These are phyloP conservation scores for Fregata magnificens DNA, from an alignment of 2,113 vertebrate species.

Conservation along the genomic window DNA sequence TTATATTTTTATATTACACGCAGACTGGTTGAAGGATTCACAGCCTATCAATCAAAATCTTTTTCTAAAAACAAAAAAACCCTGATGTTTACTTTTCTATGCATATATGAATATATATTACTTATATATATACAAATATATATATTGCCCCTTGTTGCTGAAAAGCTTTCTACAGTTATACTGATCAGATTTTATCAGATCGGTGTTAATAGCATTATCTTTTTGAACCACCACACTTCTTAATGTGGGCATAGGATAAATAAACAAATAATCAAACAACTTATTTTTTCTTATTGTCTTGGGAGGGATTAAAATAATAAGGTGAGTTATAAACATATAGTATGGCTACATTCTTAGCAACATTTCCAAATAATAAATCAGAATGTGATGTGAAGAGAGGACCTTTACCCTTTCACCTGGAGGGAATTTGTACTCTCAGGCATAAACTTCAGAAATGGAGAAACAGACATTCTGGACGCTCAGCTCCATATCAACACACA, in stretches of 20 bases:
- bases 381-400: not conserved
- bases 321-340: not conserved
- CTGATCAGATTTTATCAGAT: not conserved
- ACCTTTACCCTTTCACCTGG: not conserved
- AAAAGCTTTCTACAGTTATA: not conserved
- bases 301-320: not conserved
- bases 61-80: not conserved
- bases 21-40: not conserved
- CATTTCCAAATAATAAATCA: not conserved
- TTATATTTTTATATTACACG: not conserved
- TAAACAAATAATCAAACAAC: not conserved
- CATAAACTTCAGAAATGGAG: not conserved
- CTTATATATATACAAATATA: too few relatives aligned
- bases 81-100: not conserved
- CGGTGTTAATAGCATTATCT: not conserved
- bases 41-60: accelerated
- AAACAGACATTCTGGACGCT: not conserved
- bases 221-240: not conserved
- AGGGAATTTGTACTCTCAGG: not conserved
- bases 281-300: not conserved
- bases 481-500: not conserved
- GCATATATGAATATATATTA: too few relatives aligned
- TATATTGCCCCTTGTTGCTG: not conserved
- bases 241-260: not conserved
- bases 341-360: not conserved